A percentile compares a stretch with the other conserved stretches of the same genome.
These are phyloP conservation scores for Bubo blakistoni DNA, from an alignment of 2,113 vertebrate species.

Conservation along the genomic window DNA sequence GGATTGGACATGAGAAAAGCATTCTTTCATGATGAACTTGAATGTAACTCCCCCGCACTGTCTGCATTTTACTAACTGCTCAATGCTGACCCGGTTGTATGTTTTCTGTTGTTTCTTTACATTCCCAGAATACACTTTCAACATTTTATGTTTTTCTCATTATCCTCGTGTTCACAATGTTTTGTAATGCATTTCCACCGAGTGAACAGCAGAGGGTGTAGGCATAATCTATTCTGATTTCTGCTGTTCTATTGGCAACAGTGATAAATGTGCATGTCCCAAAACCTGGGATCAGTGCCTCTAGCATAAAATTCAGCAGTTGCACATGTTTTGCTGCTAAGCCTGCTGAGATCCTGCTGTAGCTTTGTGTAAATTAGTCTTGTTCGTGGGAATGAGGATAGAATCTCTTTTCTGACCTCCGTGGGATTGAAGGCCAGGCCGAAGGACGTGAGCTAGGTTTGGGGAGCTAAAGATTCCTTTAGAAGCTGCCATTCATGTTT, in stretches of 20 bases:
- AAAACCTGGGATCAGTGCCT: slow-evolving; percentile 41
- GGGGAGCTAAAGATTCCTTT: not conserved
- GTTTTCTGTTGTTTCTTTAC: slow-evolving; percentile 14
- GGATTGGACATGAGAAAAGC: not conserved
- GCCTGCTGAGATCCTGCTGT: slow-evolving; percentile 50
- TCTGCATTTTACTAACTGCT: not conserved
- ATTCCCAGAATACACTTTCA: slow-evolving; percentile 4
- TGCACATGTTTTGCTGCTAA: slow-evolving; percentile 47
- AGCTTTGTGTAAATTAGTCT: slow-evolving; percentile 29
- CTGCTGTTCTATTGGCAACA: not conserved
- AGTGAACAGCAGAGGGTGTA: slow-evolving; percentile 40
- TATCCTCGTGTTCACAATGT: not conserved
- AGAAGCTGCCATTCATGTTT: not conserved
- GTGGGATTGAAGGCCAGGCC: not conserved
- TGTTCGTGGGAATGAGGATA: not conserved
- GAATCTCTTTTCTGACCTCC: not conserved
- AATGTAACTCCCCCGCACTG: not conserved
- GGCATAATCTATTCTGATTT: not conserved
- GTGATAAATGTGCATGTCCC: not conserved
- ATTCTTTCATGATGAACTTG: not conserved
- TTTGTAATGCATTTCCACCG: not conserved
- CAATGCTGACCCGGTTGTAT: not conserved
- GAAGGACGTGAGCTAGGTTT: slow-evolving; percentile 6
- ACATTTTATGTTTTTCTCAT: slow-evolving; percentile 21
- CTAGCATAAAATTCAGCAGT: slow-evolving; percentile 33